phyloP scores from a whole-genome alignment of 2,113 vertebrate species.

The Myanophis thanlyinensis region DNA sequence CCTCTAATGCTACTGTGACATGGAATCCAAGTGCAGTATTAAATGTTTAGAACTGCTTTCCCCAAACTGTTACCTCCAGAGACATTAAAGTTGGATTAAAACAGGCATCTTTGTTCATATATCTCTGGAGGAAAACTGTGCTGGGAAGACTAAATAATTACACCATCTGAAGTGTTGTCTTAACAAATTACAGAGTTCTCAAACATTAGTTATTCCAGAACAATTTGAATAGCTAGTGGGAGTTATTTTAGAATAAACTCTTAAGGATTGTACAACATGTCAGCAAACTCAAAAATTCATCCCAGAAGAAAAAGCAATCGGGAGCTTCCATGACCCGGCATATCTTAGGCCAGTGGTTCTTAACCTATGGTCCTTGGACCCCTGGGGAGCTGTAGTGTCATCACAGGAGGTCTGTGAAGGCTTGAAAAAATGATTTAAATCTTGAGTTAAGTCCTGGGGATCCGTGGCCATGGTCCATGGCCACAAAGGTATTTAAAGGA shows the following conservation, averaged over 20 bases:
- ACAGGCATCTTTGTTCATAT: neutral
- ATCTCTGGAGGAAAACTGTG: neutral
- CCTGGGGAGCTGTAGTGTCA: too few relatives aligned
- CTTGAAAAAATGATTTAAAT: too few relatives aligned
- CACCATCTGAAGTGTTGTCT: neutral
- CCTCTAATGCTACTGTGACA: neutral
- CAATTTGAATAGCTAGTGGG: neutral
- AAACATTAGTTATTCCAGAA: neutral
- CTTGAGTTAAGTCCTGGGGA: too few relatives aligned
- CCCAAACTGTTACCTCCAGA: neutral
- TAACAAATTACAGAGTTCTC: neutral
- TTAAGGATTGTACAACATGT: neutral
- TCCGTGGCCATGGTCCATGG: too few relatives aligned
- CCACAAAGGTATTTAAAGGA: too few relatives aligned
- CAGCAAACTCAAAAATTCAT: neutral
- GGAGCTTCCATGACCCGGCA: neutral
- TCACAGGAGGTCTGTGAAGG: too few relatives aligned
- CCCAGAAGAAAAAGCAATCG: neutral
- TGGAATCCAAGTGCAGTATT: neutral
- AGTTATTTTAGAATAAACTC: neutral
- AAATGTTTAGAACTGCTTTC: neutral
- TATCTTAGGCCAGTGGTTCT: neutral
- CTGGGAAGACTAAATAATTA: neutral
- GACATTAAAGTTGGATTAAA: neutral
- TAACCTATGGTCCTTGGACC: too few relatives aligned